These are phyloP conservation scores for Saccopteryx bilineata DNA, from an alignment of 2,113 vertebrate genomes.

Conservation along the genomic window DNA sequence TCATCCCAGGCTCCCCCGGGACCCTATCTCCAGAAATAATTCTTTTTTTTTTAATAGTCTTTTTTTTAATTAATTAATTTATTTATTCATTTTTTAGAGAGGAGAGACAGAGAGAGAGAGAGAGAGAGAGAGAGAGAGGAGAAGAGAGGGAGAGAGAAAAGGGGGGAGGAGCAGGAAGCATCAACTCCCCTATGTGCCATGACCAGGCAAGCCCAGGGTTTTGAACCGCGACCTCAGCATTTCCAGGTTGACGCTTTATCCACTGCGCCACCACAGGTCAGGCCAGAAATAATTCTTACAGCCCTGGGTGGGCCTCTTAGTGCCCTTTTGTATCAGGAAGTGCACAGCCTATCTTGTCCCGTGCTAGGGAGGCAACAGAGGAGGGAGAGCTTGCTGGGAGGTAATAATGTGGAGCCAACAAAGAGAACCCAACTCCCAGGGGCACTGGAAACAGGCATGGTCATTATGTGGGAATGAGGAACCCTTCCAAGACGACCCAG, in stretches of 20 bases:
- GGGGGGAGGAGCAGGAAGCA: no score
- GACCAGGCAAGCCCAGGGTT: no score
- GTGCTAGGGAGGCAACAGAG: neutral
- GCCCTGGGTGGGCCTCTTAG: neutral
- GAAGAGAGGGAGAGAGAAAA: no score
- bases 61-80: no score
- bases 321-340: neutral
- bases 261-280: no score
- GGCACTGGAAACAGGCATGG: neutral
- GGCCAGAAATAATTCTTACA: neutral
- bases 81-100: no score
- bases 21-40: neutral
- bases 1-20: neutral
- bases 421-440: neutral
- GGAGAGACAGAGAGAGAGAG: no score
- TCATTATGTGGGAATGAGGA: neutral
- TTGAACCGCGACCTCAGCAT: no score
- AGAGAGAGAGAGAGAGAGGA: no score
- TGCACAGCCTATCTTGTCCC: neutral
- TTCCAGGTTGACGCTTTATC: no score
- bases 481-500: conserved; percentile 27
- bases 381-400: conserved; percentile 61
- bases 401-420: conserved; percentile 15
- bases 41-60: no score
- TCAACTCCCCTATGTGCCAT: no score